phyloP scores from a whole-genome alignment of 2,797 vertebrate species.

The Xenentodon cancila region DNA sequence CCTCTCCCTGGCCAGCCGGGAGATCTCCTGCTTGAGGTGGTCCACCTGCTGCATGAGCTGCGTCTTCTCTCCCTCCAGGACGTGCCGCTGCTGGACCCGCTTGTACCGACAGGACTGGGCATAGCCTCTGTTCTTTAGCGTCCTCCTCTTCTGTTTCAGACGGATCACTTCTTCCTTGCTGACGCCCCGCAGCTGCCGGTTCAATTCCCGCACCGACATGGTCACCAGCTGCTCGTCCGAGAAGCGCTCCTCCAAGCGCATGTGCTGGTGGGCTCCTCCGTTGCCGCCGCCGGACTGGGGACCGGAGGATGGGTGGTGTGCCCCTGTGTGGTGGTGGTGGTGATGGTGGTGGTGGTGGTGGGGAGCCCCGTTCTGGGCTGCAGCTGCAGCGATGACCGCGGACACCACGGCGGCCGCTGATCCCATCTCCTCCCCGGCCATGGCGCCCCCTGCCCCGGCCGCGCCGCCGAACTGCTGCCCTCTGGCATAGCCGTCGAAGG shows the following conservation, averaged over 20 bases:
- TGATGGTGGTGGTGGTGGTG: constrained; percentile 93
- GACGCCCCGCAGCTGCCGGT: constrained; percentile 96
- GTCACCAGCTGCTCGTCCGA: constrained; percentile 98
- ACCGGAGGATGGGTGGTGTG: constrained; percentile 81
- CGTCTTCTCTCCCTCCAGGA: constrained; percentile 98
- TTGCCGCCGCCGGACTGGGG: constrained; percentile 75
- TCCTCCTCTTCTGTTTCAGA: constrained; percentile 98
- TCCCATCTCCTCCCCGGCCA: constrained; percentile 94
- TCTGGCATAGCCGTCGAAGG: constrained; percentile 96
- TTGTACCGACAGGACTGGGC: constrained; percentile 99
- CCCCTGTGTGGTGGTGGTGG: constrained; percentile 83
- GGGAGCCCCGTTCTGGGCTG: constrained; percentile 89
- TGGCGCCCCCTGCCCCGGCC: constrained; percentile 86
- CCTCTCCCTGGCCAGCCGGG: constrained; percentile 96
- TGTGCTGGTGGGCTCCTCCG: constrained; percentile 81
- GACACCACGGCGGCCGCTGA: constrained; percentile 95
- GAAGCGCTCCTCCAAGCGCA: constrained; percentile 96
- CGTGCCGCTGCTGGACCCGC: constrained; percentile 98
- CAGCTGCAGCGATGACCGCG: constrained; percentile 94
- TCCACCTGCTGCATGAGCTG: constrained; percentile 98
- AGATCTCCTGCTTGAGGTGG: constrained; percentile 99
- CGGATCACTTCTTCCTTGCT: constrained; percentile 99
- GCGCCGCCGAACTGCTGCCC: constrained; percentile 91
- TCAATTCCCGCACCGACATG: constrained; percentile 97
- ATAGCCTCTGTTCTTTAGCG: constrained; percentile 98